phyloP scores from a whole-genome alignment of 2,113 vertebrate genomes.

The Channa maculata region DNA sequence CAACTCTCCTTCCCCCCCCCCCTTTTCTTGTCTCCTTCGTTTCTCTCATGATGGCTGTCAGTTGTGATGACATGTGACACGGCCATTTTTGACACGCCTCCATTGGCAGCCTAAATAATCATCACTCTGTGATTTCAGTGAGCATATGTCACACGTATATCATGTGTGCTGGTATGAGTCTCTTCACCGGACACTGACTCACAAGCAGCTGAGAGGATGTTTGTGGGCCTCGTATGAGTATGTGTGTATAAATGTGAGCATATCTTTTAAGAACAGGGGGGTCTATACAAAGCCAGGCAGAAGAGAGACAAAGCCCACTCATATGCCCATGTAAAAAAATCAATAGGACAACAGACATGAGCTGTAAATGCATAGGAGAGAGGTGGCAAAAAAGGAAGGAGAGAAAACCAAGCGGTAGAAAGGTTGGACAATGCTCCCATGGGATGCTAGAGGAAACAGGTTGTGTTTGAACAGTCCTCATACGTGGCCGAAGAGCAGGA shows the following conservation, averaged over 20 bases:
- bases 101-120: constrained; percentile 59
- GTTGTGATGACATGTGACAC: constrained; percentile 70
- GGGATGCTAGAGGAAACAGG: constrained; percentile 73
- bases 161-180: constrained; percentile 1
- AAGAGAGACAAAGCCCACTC: constrained; percentile 51
- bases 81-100: constrained; percentile 42
- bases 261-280: constrained; percentile 47
- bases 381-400: constrained; percentile 36
- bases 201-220: constrained; percentile 44
- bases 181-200: constrained; percentile 41
- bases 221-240: constrained; percentile 17
- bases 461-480: constrained; percentile 76
- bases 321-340: constrained; percentile 75
- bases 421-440: constrained; percentile 62
- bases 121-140: constrained; percentile 57
- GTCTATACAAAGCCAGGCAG: constrained; percentile 61
- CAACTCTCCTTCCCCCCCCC: background rate
- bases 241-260: constrained; percentile 26
- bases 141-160: constrained; percentile 35
- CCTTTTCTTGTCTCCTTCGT: constrained; percentile 4
- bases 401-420: constrained; percentile 57
- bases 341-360: constrained; percentile 43
- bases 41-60: constrained; percentile 60
- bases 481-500: constrained; percentile 54
- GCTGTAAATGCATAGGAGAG: constrained; percentile 71